phyloP scores from a whole-genome alignment of 2,113 vertebrate species.

The Aegithalos caudatus region DNA sequence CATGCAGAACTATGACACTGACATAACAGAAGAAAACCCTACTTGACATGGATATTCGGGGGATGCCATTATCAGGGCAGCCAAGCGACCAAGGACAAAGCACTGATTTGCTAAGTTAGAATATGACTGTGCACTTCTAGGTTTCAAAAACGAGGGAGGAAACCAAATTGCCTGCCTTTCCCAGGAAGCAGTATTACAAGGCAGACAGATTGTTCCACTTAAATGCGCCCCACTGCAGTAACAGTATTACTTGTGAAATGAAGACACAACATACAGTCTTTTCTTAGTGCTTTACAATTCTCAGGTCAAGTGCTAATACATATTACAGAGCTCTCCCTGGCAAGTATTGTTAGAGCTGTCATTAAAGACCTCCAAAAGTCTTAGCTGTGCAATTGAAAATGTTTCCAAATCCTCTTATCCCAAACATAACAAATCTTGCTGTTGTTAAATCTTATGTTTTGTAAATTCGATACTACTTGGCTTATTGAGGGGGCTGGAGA shows the following conservation, averaged over 20 bases:
- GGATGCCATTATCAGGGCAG: background rate
- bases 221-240: constrained; percentile 7
- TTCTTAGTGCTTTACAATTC: constrained; percentile 55
- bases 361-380: constrained; percentile 67
- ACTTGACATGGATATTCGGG: background rate
- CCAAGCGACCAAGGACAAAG: constrained; percentile 40
- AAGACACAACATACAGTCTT: constrained; percentile 48
- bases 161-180: constrained; percentile 22
- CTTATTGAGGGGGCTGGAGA: constrained; percentile 34
- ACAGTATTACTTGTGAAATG: constrained; percentile 49
- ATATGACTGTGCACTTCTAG: background rate
- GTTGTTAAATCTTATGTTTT: constrained; percentile 72
- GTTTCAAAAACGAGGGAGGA: constrained; percentile 7
- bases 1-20: background rate
- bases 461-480: constrained; percentile 62
- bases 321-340: constrained; percentile 59
- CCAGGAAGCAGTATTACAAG: constrained; percentile 28
- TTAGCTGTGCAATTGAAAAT: constrained; percentile 60
- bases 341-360: constrained; percentile 63
- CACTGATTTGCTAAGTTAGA: background rate
- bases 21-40: background rate
- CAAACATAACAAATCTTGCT: constrained; percentile 66
- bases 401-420: constrained; percentile 69
- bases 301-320: constrained; percentile 68
- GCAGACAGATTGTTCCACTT: constrained; percentile 50